phyloP scores from a whole-genome alignment of 2,797 vertebrate species.

The Lutjanus argentimaculatus region DNA sequence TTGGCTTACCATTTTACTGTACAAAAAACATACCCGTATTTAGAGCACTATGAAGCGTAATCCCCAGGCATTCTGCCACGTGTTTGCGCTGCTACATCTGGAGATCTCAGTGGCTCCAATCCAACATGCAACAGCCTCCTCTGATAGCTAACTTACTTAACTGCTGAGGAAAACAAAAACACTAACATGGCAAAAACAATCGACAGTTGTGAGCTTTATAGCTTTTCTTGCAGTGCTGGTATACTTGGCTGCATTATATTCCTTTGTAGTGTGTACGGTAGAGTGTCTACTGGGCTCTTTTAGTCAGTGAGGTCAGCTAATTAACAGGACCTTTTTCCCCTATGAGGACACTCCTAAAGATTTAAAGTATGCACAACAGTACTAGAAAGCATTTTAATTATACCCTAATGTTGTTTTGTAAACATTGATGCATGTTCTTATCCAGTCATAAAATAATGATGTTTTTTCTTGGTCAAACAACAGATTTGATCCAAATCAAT shows the following conservation, averaged over 20 bases:
- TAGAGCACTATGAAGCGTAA: conserved; percentile 53
- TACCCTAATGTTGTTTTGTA: background rate
- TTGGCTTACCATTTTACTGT: conserved; percentile 61
- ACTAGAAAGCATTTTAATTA: background rate
- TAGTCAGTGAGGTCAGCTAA: background rate
- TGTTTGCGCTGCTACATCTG: conserved; percentile 58
- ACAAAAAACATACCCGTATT: conserved; percentile 47
- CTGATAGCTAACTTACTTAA: conserved; percentile 4
- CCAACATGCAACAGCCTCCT: conserved; percentile 26
- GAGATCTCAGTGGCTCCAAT: conserved; percentile 32
- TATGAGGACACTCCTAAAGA: background rate
- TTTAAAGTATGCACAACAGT: background rate
- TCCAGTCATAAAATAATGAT: background rate
- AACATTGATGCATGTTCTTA: background rate
- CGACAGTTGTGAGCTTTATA: background rate
- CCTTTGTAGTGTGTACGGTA: background rate
- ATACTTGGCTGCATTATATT: background rate
- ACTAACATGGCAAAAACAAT: background rate
- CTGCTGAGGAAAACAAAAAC: background rate
- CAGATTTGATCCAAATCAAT: background rate
- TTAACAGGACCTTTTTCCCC: background rate
- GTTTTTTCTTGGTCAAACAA: background rate
- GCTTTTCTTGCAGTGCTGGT: background rate
- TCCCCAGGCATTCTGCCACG: conserved; percentile 45
- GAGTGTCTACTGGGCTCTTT: background rate